phyloP scores from a whole-genome alignment of 2,888 invertebrate genomes.

The Macrophya alboannulata region DNA sequence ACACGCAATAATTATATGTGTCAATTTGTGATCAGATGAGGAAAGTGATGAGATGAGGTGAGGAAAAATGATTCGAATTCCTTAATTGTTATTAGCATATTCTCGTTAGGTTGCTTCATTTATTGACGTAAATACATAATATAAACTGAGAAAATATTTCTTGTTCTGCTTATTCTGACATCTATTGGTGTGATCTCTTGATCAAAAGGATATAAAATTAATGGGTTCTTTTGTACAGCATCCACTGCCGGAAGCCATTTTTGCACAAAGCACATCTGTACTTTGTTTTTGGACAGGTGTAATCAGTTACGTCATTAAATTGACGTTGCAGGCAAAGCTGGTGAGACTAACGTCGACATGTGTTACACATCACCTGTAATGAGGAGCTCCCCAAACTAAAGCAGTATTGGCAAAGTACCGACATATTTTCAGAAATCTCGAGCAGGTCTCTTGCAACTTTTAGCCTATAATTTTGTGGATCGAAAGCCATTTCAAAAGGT shows the following conservation, averaged over 20 bases:
- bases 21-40: too few relatives aligned
- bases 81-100: too few relatives aligned
- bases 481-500: not conserved
- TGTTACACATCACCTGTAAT: constrained; percentile 3
- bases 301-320: not conserved
- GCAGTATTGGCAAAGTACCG: not conserved
- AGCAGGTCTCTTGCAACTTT: not conserved
- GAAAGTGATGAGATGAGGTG: too few relatives aligned
- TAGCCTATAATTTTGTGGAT: not conserved
- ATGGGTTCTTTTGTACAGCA: not conserved
- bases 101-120: too few relatives aligned
- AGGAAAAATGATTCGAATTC: too few relatives aligned
- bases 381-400: not conserved
- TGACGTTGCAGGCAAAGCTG: not conserved
- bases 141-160: too few relatives aligned
- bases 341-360: constrained; percentile 2
- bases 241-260: not conserved
- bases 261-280: not conserved
- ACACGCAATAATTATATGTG: too few relatives aligned
- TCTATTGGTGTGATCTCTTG: too few relatives aligned
- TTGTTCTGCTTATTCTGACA: too few relatives aligned
- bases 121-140: too few relatives aligned
- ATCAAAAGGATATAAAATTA: not conserved
- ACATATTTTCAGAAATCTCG: not conserved
- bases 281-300: not conserved